Evolutionary conservation across 2,113 vertebrate species (phyloP).

Genomic region (Pitta sordida): DNA sequence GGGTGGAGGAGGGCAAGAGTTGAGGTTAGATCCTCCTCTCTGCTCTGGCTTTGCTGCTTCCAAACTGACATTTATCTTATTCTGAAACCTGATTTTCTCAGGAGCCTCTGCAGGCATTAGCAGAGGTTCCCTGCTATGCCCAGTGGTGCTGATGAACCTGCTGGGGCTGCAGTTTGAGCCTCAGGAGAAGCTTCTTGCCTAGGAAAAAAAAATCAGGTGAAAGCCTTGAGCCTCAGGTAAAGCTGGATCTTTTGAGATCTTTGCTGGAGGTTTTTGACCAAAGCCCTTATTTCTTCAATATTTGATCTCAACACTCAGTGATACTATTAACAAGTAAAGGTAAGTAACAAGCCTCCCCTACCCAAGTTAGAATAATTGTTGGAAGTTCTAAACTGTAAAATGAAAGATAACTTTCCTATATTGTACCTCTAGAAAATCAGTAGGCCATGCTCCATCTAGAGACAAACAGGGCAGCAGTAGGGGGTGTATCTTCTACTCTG

Average conservation of each 20-base stretch:
- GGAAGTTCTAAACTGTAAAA: not conserved
- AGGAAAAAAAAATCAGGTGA: not conserved
- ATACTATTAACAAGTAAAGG: not conserved
- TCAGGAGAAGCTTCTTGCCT: not conserved
- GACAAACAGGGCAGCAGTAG: not conserved
- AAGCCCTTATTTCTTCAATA: not conserved
- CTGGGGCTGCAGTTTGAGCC: not conserved
- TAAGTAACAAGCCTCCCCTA: not conserved
- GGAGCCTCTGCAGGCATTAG: not conserved
- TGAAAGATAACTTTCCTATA: not conserved
- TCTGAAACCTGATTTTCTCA: not conserved
- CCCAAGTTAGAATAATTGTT: not conserved
- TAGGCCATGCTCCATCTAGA: not conserved
- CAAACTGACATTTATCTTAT: fast-evolving
- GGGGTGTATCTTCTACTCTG: not conserved
- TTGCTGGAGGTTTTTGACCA: not conserved
- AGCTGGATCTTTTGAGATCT: not conserved
- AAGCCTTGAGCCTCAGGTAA: not conserved
- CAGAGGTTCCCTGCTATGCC: not conserved
- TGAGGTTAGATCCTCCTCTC: not conserved
- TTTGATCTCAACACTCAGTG: not conserved
- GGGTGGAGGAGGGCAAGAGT: not conserved
- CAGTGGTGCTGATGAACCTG: not conserved
- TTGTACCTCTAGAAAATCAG: not conserved
- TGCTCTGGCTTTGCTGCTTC: not conserved